These are phyloP conservation scores for Muricea muricata DNA, from an alignment of 92 coral and sea anemone species.

Conservation along the genomic window DNA sequence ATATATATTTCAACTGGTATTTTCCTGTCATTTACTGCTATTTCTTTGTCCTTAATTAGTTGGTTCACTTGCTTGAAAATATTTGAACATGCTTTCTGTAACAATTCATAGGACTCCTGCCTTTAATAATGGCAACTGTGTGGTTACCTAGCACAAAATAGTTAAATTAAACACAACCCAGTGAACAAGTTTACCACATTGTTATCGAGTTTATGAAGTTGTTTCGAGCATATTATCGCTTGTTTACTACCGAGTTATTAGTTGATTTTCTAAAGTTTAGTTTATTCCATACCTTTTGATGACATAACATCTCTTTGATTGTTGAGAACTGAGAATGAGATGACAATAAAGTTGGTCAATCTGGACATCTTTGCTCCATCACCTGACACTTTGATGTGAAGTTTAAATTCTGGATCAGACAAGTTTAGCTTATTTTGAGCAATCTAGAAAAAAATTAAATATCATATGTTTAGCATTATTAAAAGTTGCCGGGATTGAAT, in stretches of 20 bases:
- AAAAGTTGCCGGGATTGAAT: too few species aligned
- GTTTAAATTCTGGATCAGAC: not conserved
- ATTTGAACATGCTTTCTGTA: not conserved
- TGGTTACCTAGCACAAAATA: constrained; percentile 22
- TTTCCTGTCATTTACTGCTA: not conserved
- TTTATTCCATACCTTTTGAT: not conserved
- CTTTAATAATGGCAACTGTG: not conserved
- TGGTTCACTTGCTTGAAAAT: not conserved
- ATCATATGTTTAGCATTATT: not conserved
- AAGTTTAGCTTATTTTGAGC: not conserved
- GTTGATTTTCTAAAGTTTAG: not conserved
- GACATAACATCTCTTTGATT: not conserved
- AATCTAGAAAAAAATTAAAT: not conserved
- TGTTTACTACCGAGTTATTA: too few species aligned
- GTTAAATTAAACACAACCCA: too few species aligned
- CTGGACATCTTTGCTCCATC: not conserved
- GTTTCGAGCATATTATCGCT: not conserved
- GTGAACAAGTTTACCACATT: too few species aligned
- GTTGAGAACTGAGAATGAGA: not conserved
- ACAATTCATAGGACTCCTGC: not conserved
- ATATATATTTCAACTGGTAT: not conserved
- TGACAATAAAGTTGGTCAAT: constrained; percentile 13
- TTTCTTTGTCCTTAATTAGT: not conserved
- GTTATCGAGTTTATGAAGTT: too few species aligned
- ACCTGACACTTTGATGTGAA: constrained; percentile 36